Evolutionary conservation across 2,888 invertebrate genomes (phyloP), one percentile per base, ranked within the genome.

Genomic region (Erebia epiphron): DNA sequence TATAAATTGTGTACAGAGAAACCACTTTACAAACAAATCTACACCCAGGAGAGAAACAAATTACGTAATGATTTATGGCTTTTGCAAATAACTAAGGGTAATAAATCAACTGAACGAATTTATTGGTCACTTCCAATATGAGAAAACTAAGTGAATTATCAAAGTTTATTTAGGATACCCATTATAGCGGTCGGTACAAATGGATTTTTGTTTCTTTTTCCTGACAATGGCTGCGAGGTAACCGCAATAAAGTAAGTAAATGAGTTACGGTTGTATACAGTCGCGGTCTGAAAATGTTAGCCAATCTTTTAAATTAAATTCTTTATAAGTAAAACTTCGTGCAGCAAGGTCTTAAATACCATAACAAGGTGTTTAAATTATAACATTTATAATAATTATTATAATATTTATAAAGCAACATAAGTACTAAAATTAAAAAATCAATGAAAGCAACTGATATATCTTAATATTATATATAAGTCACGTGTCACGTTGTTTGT

Each of bases 71-170:
- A 75, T 75, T 75, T 70, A 75, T 66, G 56, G 64, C 68, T 70
- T 67, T 57, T 74, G 70, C 73, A 73, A 74, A 75, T 75, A 74
- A 73, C 73, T 65, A 64, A 54, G 63, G 13, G 68, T 21, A 61
- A 74, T 75, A 74, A 75, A 75, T 75, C 74, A 73, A 50, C 61
- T 43, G 62, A 60, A 70, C 35, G 70, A 68, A 75, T 75, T 74
- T 75, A 71, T 75, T 68, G 46, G 68, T 68, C 63, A 52, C 50
- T 65, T 66, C 41, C 68, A 72, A 65, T 70, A 68, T 54, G 57
- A 21, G 62, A 64, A 72, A 63, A 43, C 43, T 4, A 26, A 67
- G 26, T 43, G 50, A 69, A 72, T 50, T 58, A 43, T 9, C 67
- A 13, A 49, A 52, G 54, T 60, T 64, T 68, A 43, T 68, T 61